Conservation (phyloP, 2,888 invertebrate species). For the Digitonthophagus gazella region DNA sequence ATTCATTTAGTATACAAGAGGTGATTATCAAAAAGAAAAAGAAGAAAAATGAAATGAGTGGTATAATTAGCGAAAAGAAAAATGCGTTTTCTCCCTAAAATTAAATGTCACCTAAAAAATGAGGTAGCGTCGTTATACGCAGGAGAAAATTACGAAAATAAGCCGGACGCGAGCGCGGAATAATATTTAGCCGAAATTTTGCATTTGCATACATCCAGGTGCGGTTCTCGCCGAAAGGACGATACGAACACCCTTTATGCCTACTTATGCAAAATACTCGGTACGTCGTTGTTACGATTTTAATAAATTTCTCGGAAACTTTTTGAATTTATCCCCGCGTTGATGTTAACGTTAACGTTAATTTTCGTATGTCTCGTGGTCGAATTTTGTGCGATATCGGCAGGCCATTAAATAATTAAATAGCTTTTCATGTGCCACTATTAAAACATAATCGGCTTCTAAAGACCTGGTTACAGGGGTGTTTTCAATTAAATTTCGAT, state of each 20-base stretch:
- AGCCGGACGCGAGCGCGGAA: neutral
- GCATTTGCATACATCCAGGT: neutral
- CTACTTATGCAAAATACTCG: neutral
- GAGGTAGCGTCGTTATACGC: neutral
- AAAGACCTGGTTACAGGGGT: slow-evolving; percentile 39
- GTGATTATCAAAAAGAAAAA: neutral
- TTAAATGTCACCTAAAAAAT: neutral
- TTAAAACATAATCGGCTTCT: slow-evolving; percentile 36
- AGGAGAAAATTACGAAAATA: neutral
- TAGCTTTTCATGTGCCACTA: neutral
- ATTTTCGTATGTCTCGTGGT: neutral
- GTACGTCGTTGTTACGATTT: neutral
- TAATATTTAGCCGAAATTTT: neutral
- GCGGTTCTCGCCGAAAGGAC: neutral
- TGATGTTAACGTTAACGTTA: neutral
- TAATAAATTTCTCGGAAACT: neutral
- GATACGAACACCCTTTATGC: neutral
- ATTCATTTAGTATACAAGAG: too few species aligned
- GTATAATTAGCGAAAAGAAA: neutral
- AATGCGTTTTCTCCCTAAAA: neutral
- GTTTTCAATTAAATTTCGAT: slow-evolving; percentile 39
- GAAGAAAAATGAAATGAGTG: neutral
- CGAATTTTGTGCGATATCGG: neutral
- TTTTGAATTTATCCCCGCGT: neutral
- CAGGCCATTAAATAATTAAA: neutral